Evolutionary conservation across 2,888 invertebrate genomes (phyloP), one percentile per base, ranked within the genome.

Genomic region (Harpalus rufipes): DNA sequence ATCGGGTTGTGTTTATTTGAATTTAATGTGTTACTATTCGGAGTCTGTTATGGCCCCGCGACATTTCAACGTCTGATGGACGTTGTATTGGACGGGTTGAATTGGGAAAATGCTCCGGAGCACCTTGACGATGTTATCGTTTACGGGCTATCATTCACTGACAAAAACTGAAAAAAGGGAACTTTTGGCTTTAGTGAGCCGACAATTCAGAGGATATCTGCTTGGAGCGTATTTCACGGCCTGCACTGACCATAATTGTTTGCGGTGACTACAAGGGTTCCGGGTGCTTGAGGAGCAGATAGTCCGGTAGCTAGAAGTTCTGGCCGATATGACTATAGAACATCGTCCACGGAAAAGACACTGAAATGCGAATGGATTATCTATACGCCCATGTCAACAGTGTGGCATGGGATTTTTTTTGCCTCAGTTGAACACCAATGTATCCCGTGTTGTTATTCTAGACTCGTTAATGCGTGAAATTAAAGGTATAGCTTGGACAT

Each of bases 281-380:
- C 61, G 63, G 10, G 78, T 78, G 51, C 84, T 78, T 18, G 84
- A 78, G 56, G 78, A 63, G 5, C 76, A 84, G 51, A 25, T 78
- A 7, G 76, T 63, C 21, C n/a, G 84, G 16, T 84, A 78, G 84
- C 18, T 84, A 7, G 84, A 84, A 63, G 78, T 63, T 10, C 25
- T 84, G 6, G 10, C 76, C 14, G 58, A 76, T 58, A 61, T 84
- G 41, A 10, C 61, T 12, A 21, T 84, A 10, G 18, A 41, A 78
- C 59, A 84, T 41, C 63, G 84, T 12, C 61, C 84, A 8, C 63
- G 61, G 3, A 39, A 39, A 10, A 14, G n/a, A 25, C 25, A 25
- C 25, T 1, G 25, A 25, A 25, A 25, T 25, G 25, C 25, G 3
- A 3, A 3, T 2, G 3, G 3, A 2, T 61, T n/a, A n/a, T n/a